These are phyloP conservation scores for Protobothrops flavoviridis DNA, from an alignment of 2,113 vertebrate genomes.

Conservation along the genomic window DNA sequence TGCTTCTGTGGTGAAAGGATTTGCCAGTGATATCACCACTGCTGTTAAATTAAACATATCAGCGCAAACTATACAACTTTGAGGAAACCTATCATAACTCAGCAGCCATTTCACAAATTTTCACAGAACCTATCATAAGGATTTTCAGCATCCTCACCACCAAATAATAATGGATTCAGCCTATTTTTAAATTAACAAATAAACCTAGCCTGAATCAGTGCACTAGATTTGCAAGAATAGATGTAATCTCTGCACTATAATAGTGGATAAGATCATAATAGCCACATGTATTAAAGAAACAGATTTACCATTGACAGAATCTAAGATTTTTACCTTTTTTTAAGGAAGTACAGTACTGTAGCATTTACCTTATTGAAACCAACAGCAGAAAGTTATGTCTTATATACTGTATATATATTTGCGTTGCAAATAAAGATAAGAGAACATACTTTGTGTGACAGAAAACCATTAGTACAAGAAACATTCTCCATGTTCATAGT, in stretches of 20 bases:
- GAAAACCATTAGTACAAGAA: not conserved
- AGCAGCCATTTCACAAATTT: not conserved
- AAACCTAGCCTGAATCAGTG: not conserved
- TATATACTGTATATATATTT: too few species aligned
- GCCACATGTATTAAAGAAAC: not conserved
- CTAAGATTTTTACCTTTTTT: not conserved
- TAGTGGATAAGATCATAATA: not conserved
- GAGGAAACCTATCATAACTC: not conserved
- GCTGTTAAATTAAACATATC: not conserved
- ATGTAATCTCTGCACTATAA: not conserved
- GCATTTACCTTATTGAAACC: not conserved
- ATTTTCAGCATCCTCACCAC: not conserved
- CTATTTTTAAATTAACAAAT: not conserved
- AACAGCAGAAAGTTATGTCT: not conserved
- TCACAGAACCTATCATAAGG: not conserved
- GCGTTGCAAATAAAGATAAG: not conserved
- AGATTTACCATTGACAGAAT: not conserved
- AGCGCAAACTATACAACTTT: not conserved
- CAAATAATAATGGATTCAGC: not conserved
- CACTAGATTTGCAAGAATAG: not conserved
- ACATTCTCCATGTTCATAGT: not conserved
- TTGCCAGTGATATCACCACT: not conserved
- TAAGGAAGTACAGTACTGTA: not conserved
- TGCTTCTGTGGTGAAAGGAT: not conserved
- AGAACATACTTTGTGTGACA: not conserved